phyloP scores from a whole-genome alignment of 2,113 vertebrate species.

The Carassius gibelio region DNA sequence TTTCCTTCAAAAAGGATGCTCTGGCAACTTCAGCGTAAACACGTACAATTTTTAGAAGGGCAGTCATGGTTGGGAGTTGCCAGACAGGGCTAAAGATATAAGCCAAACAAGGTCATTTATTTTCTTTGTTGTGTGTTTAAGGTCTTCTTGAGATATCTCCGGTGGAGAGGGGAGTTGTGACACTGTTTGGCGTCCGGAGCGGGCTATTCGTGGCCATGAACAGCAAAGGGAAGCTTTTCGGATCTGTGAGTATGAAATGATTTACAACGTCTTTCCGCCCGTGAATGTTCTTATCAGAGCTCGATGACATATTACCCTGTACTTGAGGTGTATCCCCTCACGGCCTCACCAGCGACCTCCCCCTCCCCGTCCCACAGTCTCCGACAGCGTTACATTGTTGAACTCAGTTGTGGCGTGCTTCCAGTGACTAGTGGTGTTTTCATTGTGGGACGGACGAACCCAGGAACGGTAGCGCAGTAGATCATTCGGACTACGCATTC shows the following conservation, averaged over 20 bases:
- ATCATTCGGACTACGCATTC: conserved; percentile 61
- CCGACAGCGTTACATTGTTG: conserved; percentile 46
- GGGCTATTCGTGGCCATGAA: conserved; percentile 94
- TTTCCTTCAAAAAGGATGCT: conserved; percentile 54
- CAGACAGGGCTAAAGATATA: conserved; percentile 52
- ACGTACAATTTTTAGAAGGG: conserved; percentile 45
- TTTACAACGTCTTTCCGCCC: conserved; percentile 55
- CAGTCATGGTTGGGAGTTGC: conserved; percentile 17
- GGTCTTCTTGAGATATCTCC: conserved; percentile 95
- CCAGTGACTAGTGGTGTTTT: conserved; percentile 53
- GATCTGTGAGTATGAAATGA: conserved; percentile 83
- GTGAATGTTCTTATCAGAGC: conserved; percentile 55
- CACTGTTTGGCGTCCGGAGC: conserved; percentile 87
- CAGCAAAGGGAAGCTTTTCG: conserved; percentile 89
- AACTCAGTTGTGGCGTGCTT: conserved; percentile 38
- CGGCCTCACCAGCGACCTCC: not conserved
- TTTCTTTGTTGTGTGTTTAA: conserved; percentile 65
- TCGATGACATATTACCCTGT: conserved; percentile 49
- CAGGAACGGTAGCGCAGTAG: conserved; percentile 54
- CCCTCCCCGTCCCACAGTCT: not conserved
- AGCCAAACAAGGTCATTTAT: conserved; percentile 53
- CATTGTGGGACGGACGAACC: conserved; percentile 57
- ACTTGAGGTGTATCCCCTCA: conserved; percentile 38
- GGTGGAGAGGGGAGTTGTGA: conserved; percentile 92
- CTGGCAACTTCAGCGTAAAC: conserved; percentile 50